Evolutionary conservation across 2,797 vertebrate species (phyloP).

Genomic region (Lagorchestes hirsutus): DNA sequence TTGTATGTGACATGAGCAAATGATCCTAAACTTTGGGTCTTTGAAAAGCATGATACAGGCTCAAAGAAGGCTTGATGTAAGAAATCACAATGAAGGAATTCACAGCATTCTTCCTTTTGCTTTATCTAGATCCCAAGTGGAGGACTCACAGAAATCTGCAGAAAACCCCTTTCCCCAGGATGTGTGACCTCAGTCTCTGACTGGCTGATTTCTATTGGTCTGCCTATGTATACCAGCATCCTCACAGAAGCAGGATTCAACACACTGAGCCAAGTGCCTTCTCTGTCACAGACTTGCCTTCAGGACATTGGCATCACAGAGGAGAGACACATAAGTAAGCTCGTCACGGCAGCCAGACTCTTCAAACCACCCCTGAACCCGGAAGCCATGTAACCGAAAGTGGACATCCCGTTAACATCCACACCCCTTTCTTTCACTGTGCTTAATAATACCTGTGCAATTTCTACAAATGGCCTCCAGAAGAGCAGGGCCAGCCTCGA

Average conservation of each 20-base stretch:
- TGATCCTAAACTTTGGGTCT: not conserved
- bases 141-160: slow-evolving; percentile 95
- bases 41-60: not conserved
- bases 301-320: slow-evolving; percentile 94
- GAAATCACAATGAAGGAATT: not conserved
- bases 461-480: slow-evolving; percentile 75
- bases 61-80: not conserved
- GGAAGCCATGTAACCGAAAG: slow-evolving; percentile 82
- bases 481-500: slow-evolving; percentile 61
- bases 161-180: slow-evolving; percentile 91
- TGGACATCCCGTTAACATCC: slow-evolving; percentile 62
- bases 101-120: not conserved
- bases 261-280: slow-evolving; percentile 91
- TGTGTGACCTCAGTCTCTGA: slow-evolving; percentile 91
- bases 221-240: slow-evolving; percentile 93
- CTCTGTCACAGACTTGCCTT: slow-evolving; percentile 90
- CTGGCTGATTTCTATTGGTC: slow-evolving; percentile 95
- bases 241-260: slow-evolving; percentile 91
- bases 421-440: slow-evolving; percentile 75
- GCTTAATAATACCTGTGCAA: slow-evolving; percentile 71
- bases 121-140: slow-evolving; percentile 94
- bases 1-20: not conserved
- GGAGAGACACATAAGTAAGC: slow-evolving; percentile 92
- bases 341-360: slow-evolving; percentile 91
- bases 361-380: slow-evolving; percentile 85